Evolutionary conservation across 2,888 invertebrate genomes (phyloP).

Genomic region (Stenolophus ochropezus): DNA sequence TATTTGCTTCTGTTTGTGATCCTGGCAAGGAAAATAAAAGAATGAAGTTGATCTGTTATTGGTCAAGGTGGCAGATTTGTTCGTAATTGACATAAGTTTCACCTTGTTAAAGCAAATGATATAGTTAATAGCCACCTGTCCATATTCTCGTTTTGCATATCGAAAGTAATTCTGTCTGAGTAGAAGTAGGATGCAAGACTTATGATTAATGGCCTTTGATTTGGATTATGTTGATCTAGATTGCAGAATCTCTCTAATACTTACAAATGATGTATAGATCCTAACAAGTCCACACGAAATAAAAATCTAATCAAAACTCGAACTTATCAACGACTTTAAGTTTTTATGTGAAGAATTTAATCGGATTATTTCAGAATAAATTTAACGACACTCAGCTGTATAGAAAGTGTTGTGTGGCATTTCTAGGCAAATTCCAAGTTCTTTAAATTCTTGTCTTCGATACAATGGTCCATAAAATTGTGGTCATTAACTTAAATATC

Average conservation of each 20-base stretch:
- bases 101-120: conserved; percentile 34
- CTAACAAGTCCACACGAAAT: neutral
- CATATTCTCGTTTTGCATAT: conserved; percentile 33
- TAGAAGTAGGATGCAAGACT: conserved; percentile 28
- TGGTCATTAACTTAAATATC: conserved; percentile 23
- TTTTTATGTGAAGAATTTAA: conserved; percentile 19
- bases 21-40: neutral
- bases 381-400: conserved; percentile 13
- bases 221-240: conserved; percentile 31
- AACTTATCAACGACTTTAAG: conserved; percentile 12
- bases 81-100: conserved; percentile 34
- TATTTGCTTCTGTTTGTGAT: neutral
- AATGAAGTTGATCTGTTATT: conserved; percentile 6
- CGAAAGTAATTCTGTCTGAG: conserved; percentile 19
- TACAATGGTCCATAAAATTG: conserved; percentile 34
- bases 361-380: conserved; percentile 38
- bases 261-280: conserved; percentile 9
- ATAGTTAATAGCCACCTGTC: conserved; percentile 32
- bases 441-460: conserved; percentile 2
- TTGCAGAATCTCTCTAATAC: conserved; percentile 4
- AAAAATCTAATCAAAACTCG: conserved; percentile 13
- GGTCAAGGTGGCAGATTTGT: conserved; percentile 4
- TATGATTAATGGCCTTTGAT: conserved; percentile 26
- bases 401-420: conserved; percentile 9
- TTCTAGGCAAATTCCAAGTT: conserved; percentile 14